Percentiles rank a stretch among this genome's conserved stretches.
Evolutionary conservation across 2,113 vertebrate genomes (phyloP).

Genomic region (Notarius lentiginosus): DNA sequence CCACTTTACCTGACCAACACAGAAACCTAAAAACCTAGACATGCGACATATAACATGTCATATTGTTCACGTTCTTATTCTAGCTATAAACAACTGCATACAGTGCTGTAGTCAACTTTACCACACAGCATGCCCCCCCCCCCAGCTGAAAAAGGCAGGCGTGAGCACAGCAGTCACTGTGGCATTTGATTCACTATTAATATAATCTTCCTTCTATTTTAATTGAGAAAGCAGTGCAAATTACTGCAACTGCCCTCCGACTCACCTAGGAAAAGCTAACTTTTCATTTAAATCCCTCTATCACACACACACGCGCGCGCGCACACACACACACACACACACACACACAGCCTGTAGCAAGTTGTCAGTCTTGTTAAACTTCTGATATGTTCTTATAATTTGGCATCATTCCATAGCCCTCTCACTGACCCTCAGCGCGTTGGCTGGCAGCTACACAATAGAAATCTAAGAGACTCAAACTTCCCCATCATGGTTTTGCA

Average conservation of each 20-base stretch:
- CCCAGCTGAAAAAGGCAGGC: constrained; percentile 40
- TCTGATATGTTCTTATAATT: constrained; percentile 70
- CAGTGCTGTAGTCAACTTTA: constrained; percentile 56
- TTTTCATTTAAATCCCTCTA: constrained; percentile 1
- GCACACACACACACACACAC: neutral
- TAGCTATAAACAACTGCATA: constrained; percentile 63
- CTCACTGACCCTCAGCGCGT: constrained; percentile 66
- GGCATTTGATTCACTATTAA: constrained; percentile 88
- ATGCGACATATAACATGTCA: constrained; percentile 72
- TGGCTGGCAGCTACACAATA: constrained; percentile 59
- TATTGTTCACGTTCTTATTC: constrained; percentile 71
- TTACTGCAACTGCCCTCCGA: constrained; percentile 78
- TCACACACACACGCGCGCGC: neutral
- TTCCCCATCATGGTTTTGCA: constrained; percentile 49
- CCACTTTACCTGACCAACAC: neutral
- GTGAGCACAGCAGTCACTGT: constrained; percentile 68
- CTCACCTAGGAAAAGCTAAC: constrained; percentile 78
- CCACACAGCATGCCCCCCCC: constrained; percentile 55
- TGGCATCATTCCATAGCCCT: constrained; percentile 67
- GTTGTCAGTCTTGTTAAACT: constrained; percentile 73
- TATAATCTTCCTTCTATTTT: constrained; percentile 73
- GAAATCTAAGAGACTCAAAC: constrained; percentile 55
- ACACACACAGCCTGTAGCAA: constrained; percentile 57
- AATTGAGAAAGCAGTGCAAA: constrained; percentile 85
- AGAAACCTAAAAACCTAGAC: constrained; percentile 33